phyloP scores from a whole-genome alignment of 2,888 invertebrate species.

The Apodemia duryi region DNA sequence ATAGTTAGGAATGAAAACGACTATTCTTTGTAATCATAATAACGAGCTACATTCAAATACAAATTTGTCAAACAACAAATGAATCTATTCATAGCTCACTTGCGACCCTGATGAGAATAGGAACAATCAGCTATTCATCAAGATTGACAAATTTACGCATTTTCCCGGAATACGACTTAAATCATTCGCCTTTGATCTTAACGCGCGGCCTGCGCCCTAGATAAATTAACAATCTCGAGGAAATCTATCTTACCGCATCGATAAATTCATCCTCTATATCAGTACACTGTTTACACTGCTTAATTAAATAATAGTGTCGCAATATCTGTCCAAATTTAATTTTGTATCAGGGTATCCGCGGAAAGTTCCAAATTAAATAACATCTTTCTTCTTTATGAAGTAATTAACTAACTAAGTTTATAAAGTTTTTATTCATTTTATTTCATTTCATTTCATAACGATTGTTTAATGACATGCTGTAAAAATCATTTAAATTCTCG shows the following conservation, averaged over 20 bases:
- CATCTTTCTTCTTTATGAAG: no score
- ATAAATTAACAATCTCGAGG: slow-evolving; percentile 4
- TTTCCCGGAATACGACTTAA: slow-evolving; percentile 10
- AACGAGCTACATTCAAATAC: background rate
- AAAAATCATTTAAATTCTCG: no score
- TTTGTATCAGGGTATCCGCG: no score
- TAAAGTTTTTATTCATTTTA: no score
- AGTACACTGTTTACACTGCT: no score
- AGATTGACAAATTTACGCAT: slow-evolving; percentile 10
- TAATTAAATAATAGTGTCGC: no score
- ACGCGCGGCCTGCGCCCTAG: slow-evolving; percentile 1
- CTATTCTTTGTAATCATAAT: background rate
- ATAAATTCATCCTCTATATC: background rate
- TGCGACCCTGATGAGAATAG: slow-evolving; percentile 2
- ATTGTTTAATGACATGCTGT: no score
- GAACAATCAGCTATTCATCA: slow-evolving; percentile 13
- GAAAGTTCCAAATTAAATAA: no score
- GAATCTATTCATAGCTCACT: background rate
- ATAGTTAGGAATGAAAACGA: no score
- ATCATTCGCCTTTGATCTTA: slow-evolving; percentile 14
- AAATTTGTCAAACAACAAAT: background rate
- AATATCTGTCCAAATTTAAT: no score
- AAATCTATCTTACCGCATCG: slow-evolving; percentile 8
- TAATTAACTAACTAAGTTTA: no score
- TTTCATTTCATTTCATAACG: no score